Evolutionary conservation across 2,888 invertebrate genomes (phyloP), one percentile per base, ranked within the genome.

Genomic region (Phytoseiulus persimilis): DNA sequence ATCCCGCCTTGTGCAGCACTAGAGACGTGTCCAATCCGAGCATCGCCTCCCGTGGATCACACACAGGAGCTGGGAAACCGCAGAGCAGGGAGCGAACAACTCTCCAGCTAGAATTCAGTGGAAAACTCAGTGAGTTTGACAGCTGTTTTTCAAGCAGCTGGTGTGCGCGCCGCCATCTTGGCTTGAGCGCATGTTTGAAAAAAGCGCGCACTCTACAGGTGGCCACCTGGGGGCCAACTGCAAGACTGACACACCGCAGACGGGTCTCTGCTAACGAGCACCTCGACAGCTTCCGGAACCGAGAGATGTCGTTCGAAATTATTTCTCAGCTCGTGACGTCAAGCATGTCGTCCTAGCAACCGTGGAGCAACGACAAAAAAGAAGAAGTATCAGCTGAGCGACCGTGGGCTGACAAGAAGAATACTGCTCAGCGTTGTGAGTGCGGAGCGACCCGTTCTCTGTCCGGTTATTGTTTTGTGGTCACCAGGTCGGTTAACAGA

Each of bases 161-260:
- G 32, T 45, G 87, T 87, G 87, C 33, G 33, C 33, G 87, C 87
- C 87, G 87, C 87, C 87, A 33, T 87, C 45, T 87, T 87, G 33
- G 87, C 39, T 33, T 87, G n/a, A 33, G 23, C 45, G 87, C n/a
- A 32, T 23, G 33, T 87, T 87, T 87, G 87, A 87, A 87, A 87
- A 87, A 23, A n/a, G 87, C 87, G 87, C 32, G 87, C 87, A 33
- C 87, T 33, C 87, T 87, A 87, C 87, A 87, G 87, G 87, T 87
- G 87, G 87, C 45, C 65, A 65, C 65, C 65, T 65, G 18, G 9
- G 28, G 28, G 28, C 23, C 65, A 65, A 65, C 65, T 65, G 65
- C 65, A 28, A 28, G 23, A 1, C 5, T 65, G 23, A 65, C 11
- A 28, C 28, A 65, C 65, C 9, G 2, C 65, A 23, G 65, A 23